Evolutionary conservation across 2,888 invertebrate genomes (phyloP).

Genomic region (Cotesia congregata): DNA sequence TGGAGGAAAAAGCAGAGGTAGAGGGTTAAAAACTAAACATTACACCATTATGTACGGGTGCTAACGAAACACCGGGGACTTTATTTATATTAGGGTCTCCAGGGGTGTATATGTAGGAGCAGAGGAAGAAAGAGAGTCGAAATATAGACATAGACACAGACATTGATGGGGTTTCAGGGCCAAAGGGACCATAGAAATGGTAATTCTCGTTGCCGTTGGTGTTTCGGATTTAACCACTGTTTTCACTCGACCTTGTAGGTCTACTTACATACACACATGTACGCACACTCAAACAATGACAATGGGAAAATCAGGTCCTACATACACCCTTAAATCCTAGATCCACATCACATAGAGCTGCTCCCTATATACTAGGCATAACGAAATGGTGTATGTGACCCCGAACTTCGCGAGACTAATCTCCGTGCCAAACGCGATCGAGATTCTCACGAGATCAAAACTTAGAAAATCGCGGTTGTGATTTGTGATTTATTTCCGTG

Average conservation of each 20-base stretch:
- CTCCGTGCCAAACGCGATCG: constrained; percentile 59
- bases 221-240: constrained; percentile 56
- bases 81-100: constrained; percentile 10
- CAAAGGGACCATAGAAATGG: constrained; percentile 57
- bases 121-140: not conserved
- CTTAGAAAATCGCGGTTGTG: constrained; percentile 37
- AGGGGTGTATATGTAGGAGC: not conserved
- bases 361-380: constrained; percentile 13
- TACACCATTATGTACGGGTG: constrained; percentile 53
- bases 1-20: constrained; percentile 7
- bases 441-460: constrained; percentile 57
- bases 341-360: not conserved
- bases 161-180: constrained; percentile 3
- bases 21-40: constrained; percentile 59
- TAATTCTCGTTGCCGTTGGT: constrained; percentile 57
- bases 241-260: constrained; percentile 45
- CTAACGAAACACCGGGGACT: constrained; percentile 64
- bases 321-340: too few relatives aligned
- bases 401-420: constrained; percentile 57
- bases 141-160: not conserved
- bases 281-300: constrained; percentile 6
- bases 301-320: too few relatives aligned
- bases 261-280: constrained; percentile 18
- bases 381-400: constrained; percentile 42
- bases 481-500: constrained; percentile 54